Evolutionary conservation across 2,113 vertebrate genomes (phyloP).

Genomic region (Talpa occidentalis): DNA sequence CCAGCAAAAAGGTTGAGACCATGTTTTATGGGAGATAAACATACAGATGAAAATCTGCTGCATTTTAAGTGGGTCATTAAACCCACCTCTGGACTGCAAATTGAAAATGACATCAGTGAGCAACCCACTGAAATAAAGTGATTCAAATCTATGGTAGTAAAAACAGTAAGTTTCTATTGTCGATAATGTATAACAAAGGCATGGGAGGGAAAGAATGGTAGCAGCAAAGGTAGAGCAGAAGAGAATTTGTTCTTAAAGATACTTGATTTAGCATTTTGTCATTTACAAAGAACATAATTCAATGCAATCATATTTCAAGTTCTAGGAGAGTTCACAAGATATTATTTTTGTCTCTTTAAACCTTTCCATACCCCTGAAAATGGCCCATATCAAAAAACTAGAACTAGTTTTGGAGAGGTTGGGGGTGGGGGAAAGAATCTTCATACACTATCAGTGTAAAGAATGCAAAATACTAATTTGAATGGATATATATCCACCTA

Average conservation of each 20-base stretch:
- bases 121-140: conserved; percentile 47
- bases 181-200: conserved; percentile 16
- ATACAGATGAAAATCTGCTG: conserved; percentile 40
- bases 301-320: not conserved
- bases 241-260: not conserved
- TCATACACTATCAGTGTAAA: too few relatives aligned
- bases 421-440: too few relatives aligned
- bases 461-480: too few relatives aligned
- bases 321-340: not conserved
- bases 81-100: not conserved
- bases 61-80: conserved; percentile 63
- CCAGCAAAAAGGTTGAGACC: not conserved
- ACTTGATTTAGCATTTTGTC: not conserved
- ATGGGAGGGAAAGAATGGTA: not conserved
- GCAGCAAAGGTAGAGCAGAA: not conserved
- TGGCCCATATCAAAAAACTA: too few relatives aligned
- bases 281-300: not conserved
- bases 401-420: too few relatives aligned
- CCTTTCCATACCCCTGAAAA: too few relatives aligned
- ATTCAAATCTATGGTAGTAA: conserved; percentile 59
- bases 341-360: not conserved
- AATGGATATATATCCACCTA: too few relatives aligned
- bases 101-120: conserved; percentile 53
- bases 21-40: conserved; percentile 16
- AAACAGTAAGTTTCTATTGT: conserved; percentile 34